These are phyloP conservation scores for Diachasmimorpha longicaudata DNA, from an alignment of 1,140 invertebrate genomes.

Conservation along the genomic window DNA sequence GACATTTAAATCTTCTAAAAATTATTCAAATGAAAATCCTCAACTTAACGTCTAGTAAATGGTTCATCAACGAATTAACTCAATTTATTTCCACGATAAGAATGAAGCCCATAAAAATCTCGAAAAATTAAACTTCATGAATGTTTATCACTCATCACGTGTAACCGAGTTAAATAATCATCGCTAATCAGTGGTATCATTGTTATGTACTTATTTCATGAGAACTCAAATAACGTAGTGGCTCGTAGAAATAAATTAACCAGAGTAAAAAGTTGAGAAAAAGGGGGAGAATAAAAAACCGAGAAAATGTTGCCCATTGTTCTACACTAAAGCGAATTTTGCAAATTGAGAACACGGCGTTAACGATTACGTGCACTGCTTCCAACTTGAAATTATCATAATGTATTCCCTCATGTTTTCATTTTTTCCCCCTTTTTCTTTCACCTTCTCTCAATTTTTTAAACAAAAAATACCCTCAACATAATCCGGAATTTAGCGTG, in stretches of 20 bases:
- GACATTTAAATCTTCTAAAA: neutral
- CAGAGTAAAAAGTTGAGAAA: neutral
- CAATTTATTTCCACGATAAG: neutral
- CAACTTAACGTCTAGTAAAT: neutral
- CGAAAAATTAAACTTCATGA: conserved; percentile 2
- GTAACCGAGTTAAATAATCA: conserved; percentile 5
- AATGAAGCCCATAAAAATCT: neutral
- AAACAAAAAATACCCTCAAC: neutral
- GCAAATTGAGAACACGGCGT: conserved; percentile 25
- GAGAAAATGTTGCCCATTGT: conserved; percentile 9
- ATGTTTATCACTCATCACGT: neutral
- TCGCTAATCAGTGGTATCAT: neutral
- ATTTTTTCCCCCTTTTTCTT: conserved; percentile 2
- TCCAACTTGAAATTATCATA: conserved; percentile 22
- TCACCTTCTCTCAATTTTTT: neutral
- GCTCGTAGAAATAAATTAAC: neutral
- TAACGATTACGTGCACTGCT: conserved; percentile 21
- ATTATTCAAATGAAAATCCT: neutral
- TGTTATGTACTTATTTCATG: neutral
- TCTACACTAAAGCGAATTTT: conserved; percentile 19
- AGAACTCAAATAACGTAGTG: neutral
- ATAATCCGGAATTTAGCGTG: neutral
- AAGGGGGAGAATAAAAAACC: neutral
- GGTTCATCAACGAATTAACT: neutral
- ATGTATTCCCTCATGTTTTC: conserved; percentile 26